phyloP scores from a whole-genome alignment of 1,140 invertebrate species.

The Drosophila setifemur region DNA sequence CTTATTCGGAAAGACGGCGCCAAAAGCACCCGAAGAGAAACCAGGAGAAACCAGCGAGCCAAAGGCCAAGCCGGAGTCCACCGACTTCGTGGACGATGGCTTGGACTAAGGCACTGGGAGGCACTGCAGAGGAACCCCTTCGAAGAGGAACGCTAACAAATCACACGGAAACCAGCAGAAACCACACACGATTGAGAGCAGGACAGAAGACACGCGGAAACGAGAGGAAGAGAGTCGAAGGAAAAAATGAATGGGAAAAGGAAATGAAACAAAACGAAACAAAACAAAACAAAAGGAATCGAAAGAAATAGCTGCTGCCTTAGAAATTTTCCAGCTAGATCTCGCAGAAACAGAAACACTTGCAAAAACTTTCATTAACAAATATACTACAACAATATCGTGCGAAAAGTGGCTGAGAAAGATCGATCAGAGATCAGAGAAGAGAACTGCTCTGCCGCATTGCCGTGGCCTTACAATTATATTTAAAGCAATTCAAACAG shows the following conservation, averaged over 20 bases:
- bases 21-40: slow-evolving; percentile 9
- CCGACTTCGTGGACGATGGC: slow-evolving; percentile 83
- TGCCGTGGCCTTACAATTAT: too few relatives aligned
- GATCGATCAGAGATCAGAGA: too few relatives aligned
- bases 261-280: neutral
- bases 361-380: neutral
- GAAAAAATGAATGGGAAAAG: too few relatives aligned
- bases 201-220: too few relatives aligned
- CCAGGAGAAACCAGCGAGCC: slow-evolving; percentile 30
- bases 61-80: slow-evolving; percentile 49
- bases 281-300: neutral
- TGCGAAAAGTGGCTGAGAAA: too few relatives aligned
- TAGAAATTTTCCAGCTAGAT: neutral
- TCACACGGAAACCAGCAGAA: neutral
- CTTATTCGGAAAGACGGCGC: slow-evolving; percentile 23
- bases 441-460: too few relatives aligned
- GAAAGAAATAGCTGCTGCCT: neutral
- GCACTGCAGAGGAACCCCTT: too few relatives aligned
- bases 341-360: neutral
- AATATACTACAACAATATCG: too few relatives aligned
- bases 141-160: too few relatives aligned
- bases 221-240: too few relatives aligned
- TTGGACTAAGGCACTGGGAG: slow-evolving; percentile 80
- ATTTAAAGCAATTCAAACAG: too few relatives aligned
- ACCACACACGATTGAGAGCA: neutral